phyloP scores from a whole-genome alignment of 2,797 vertebrate species.

The Amphiprion clarkii region DNA sequence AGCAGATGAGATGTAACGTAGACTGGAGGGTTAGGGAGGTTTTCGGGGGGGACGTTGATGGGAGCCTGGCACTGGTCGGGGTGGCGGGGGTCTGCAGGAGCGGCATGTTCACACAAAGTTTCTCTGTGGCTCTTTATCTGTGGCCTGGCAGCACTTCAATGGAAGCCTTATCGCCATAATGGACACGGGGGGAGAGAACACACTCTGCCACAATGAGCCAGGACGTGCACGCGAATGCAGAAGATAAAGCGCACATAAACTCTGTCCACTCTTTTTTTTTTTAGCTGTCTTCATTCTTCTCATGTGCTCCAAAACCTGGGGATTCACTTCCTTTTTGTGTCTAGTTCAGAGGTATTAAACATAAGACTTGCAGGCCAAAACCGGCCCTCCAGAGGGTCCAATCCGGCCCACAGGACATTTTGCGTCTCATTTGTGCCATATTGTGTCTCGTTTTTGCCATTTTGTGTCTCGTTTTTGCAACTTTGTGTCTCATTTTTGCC shows the following conservation, averaged over 20 bases:
- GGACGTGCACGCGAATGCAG: neutral
- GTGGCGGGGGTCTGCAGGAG: conserved; percentile 56
- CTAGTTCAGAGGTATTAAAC: too few species aligned
- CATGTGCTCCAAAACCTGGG: conserved; percentile 13
- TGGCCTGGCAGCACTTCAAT: conserved; percentile 84
- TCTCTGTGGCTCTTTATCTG: conserved; percentile 83
- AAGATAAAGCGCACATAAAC: conserved; percentile 11
- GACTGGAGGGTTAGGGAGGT: conserved; percentile 13
- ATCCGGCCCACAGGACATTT: too few species aligned
- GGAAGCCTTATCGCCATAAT: conserved; percentile 84
- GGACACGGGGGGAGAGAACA: conserved; percentile 73
- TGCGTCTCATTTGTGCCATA: too few species aligned
- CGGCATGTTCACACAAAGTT: conserved; percentile 79
- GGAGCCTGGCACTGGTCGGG: conserved; percentile 62
- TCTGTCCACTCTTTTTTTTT: neutral
- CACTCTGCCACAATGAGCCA: conserved; percentile 53
- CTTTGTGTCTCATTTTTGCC: too few species aligned
- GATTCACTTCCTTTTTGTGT: conserved; percentile 23
- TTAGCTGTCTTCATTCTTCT: conserved; percentile 22
- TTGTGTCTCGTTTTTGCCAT: too few species aligned
- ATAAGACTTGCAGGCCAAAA: too few species aligned
- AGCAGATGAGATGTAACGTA: neutral
- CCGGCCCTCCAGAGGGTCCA: too few species aligned
- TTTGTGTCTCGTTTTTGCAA: too few species aligned
- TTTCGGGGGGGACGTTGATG: conserved; percentile 51